Evolutionary conservation across 2,797 vertebrate species (phyloP).

Genomic region (Sandelia bainsii): DNA sequence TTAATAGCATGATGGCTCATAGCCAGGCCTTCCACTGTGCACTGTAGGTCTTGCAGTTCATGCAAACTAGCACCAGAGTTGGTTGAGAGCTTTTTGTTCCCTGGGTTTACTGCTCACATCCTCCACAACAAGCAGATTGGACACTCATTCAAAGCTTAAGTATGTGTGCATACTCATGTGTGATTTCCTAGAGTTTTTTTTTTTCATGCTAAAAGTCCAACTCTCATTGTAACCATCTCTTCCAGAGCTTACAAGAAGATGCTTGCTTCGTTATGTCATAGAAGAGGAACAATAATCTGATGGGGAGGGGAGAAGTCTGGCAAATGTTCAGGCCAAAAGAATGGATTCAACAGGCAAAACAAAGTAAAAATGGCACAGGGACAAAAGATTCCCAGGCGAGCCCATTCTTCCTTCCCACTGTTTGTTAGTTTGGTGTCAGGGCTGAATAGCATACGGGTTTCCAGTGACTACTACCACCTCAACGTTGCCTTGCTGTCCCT

Average conservation of each 20-base stretch:
- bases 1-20: slow-evolving; percentile 51
- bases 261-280: slow-evolving; percentile 30
- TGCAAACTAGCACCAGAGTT: slow-evolving; percentile 29
- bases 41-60: slow-evolving; percentile 32
- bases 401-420: slow-evolving; percentile 3
- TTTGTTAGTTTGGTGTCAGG: slow-evolving; percentile 25
- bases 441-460: slow-evolving; percentile 9
- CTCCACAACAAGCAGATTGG: slow-evolving; percentile 74
- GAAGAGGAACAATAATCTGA: slow-evolving; percentile 27
- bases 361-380: slow-evolving; percentile 22
- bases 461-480: slow-evolving; percentile 3
- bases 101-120: slow-evolving; percentile 59
- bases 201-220: slow-evolving; percentile 1
- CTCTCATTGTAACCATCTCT: slow-evolving; percentile 26
- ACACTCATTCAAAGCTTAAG: slow-evolving; percentile 33
- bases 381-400: slow-evolving; percentile 7
- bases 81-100: slow-evolving; percentile 61
- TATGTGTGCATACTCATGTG: slow-evolving; percentile 2
- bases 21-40: slow-evolving; percentile 34
- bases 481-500: slow-evolving; percentile 14
- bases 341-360: slow-evolving; percentile 24
- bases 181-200: background rate
- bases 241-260: slow-evolving; percentile 31
- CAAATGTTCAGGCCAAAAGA: slow-evolving; percentile 28
- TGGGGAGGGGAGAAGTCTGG: slow-evolving; percentile 24